Conservation (phyloP, 1,140 invertebrate species). For the Danaus plexippus region DNA sequence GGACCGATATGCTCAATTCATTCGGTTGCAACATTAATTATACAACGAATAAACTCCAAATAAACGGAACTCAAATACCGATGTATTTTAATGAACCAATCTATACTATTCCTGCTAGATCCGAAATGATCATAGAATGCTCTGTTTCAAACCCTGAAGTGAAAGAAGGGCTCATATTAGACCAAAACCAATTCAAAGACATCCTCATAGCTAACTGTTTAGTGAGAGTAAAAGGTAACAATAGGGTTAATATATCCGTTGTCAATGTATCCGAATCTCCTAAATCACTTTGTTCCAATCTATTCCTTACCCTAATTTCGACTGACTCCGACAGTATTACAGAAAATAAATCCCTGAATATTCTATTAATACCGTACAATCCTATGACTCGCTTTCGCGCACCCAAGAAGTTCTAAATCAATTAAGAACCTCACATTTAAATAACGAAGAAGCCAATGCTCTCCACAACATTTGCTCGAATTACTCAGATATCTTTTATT, state of each 20-base stretch:
- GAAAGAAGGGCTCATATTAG: slow-evolving; percentile 21
- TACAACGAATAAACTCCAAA: slow-evolving; percentile 1
- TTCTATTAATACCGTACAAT: slow-evolving; percentile 5
- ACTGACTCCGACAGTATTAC: not conserved
- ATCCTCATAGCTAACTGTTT: slow-evolving; percentile 22
- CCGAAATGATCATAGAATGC: slow-evolving; percentile 22
- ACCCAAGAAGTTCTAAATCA: slow-evolving; percentile 19
- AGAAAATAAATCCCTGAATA: not conserved
- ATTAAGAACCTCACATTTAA: slow-evolving; percentile 22
- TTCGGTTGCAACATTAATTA: slow-evolving; percentile 17
- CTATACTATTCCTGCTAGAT: slow-evolving; percentile 20
- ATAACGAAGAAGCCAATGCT: slow-evolving; percentile 19
- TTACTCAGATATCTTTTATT: slow-evolving; percentile 7
- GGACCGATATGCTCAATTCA: slow-evolving; percentile 17
- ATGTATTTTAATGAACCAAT: slow-evolving; percentile 19
- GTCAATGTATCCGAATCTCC: slow-evolving; percentile 17
- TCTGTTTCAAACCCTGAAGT: slow-evolving; percentile 20
- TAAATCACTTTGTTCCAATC: slow-evolving; percentile 17
- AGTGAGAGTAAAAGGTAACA: slow-evolving; percentile 25
- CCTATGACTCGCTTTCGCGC: slow-evolving; percentile 1
- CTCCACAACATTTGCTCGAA: slow-evolving; percentile 19
- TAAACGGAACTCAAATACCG: slow-evolving; percentile 9
- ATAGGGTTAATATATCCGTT: slow-evolving; percentile 11
- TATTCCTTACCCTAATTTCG: slow-evolving; percentile 3
- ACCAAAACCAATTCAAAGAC: slow-evolving; percentile 14